Base-by-base conservation (phyloP, 2,888 invertebrate species). In the Oscheius sp. region DNA sequence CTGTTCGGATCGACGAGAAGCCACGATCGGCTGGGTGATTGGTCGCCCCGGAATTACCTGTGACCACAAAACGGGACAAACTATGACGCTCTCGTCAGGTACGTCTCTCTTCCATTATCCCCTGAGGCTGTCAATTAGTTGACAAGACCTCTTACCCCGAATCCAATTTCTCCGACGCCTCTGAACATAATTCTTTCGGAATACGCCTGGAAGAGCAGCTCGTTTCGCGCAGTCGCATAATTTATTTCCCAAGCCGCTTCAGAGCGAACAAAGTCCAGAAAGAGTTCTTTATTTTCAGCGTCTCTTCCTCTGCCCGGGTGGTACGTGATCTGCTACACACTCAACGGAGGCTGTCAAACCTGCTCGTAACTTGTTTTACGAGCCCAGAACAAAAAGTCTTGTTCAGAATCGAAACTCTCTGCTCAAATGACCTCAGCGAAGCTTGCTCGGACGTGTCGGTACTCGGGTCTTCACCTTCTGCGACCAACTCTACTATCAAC, bases 11-110 rank as follows among this genome's bases (percentile, higher is more conserved):
- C 42, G 73, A 33, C 9, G 47, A 10, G 73, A 73, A 35, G 53
- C 73, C 7, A 73, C 73, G 7, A 73, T 73, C 11, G 73, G 73
- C 2, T 73, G 65, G 65, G 73, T 65, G 1, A 53, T 33, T 35
- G 55, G 65, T 5, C 51, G 58, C 3, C 73, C 73, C 11, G 73
- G 73, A 65, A 65, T 73, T 9, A 73, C 63, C 29, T 73, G 73
- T 48, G 65, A 73, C 32, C 59, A 73, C 58, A 55, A 58, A n/a
- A 65, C 55, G 1, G 73, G 73, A 35, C 65, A 73, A 47, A 58
- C 66, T 3, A 9, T 73, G 57, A 65, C 50, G 0, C 58, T 73
- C 9, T 59, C 65, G 21, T 57, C 73, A 55, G 65, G 73, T 73
- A n/a, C 33, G 70, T 33, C 21, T 11, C 37, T 35, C 35, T 13